phyloP scores from a whole-genome alignment of 2,888 invertebrate species.

The Sussaba pulchella region DNA sequence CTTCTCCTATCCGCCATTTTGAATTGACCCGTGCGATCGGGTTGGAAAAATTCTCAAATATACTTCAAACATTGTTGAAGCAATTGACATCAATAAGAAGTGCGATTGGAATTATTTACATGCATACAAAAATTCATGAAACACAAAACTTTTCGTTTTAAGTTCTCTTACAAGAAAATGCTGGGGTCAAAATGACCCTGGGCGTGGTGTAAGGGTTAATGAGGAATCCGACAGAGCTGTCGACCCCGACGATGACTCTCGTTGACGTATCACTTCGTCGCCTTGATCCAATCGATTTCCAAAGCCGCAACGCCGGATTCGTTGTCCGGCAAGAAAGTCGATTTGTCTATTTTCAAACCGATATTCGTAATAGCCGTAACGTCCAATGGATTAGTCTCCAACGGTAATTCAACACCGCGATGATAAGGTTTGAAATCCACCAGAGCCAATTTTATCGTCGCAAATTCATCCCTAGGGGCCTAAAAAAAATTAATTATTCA shows the following conservation, averaged over 20 bases:
- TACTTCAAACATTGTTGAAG: too few relatives aligned
- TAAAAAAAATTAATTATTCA: constrained; percentile 68
- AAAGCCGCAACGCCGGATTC: constrained; percentile 84
- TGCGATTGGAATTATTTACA: too few relatives aligned
- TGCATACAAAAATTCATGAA: too few relatives aligned
- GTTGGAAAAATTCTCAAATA: too few relatives aligned
- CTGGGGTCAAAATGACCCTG: too few relatives aligned
- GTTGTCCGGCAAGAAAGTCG: constrained; percentile 83
- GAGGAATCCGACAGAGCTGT: not conserved
- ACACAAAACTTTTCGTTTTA: too few relatives aligned
- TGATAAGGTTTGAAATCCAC: constrained; percentile 83
- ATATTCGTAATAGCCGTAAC: constrained; percentile 81
- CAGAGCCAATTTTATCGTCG: constrained; percentile 79
- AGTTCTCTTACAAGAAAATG: too few relatives aligned
- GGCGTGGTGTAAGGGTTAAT: too few relatives aligned
- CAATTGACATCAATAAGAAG: too few relatives aligned
- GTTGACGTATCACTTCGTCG: constrained; percentile 71
- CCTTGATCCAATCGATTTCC: constrained; percentile 84
- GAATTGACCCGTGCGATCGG: too few relatives aligned
- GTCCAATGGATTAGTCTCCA: constrained; percentile 82
- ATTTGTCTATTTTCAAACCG: constrained; percentile 84
- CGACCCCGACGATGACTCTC: not conserved
- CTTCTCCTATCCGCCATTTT: too few relatives aligned
- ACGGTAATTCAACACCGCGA: constrained; percentile 79
- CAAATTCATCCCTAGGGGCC: constrained; percentile 79